These are phyloP conservation scores for Helarctos malayanus DNA, from an alignment of 2,797 vertebrate genomes.

Conservation along the genomic window DNA sequence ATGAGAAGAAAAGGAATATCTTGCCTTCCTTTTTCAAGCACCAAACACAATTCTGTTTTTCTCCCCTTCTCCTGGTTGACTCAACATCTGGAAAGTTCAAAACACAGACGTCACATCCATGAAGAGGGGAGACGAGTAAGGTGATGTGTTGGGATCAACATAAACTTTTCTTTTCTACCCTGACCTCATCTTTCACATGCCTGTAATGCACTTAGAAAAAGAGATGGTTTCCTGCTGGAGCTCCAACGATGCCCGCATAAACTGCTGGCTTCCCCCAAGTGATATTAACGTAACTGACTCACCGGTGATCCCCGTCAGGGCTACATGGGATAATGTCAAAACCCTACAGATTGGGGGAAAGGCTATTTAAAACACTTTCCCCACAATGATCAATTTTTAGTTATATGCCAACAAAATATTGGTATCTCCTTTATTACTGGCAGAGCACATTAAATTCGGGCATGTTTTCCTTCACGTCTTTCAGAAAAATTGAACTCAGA, in stretches of 20 bases:
- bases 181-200: not conserved
- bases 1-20: not conserved
- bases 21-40: not conserved
- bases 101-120: not conserved
- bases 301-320: not conserved
- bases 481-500: constrained; percentile 18
- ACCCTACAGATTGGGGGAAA: not conserved
- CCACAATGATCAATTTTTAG: constrained; percentile 5
- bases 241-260: not conserved
- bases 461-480: not conserved
- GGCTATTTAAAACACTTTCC: not conserved
- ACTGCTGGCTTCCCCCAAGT: not conserved
- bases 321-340: not conserved
- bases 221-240: not conserved
- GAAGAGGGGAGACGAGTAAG: not conserved
- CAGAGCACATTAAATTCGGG: not conserved
- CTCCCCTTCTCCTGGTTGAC: not conserved
- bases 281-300: not conserved
- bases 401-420: constrained; percentile 8
- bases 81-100: not conserved
- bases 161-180: not conserved
- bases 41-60: not conserved
- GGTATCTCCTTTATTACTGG: not conserved
- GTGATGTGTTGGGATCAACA: not conserved
- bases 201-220: not conserved